phyloP scores from a whole-genome alignment of 2,113 vertebrate species.

The Butorides virescens region DNA sequence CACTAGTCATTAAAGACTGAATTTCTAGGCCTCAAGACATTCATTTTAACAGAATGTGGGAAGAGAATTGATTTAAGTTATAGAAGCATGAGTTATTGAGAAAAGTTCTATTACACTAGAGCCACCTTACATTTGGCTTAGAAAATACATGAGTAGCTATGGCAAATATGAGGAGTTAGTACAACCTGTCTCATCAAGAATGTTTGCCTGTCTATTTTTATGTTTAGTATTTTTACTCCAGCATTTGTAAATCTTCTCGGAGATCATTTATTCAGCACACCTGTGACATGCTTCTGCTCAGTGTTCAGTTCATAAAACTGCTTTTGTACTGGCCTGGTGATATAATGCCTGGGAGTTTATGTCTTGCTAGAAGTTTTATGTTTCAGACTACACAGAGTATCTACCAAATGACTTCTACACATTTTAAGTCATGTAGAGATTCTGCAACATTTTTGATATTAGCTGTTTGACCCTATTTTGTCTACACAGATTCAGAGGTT shows the following conservation, averaged over 20 bases:
- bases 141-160: not conserved
- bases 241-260: not conserved
- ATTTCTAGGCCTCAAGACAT: not conserved
- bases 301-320: not conserved
- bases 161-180: not conserved
- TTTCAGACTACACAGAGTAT: not conserved
- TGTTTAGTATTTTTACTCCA: not conserved
- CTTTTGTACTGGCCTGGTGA: not conserved
- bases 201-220: not conserved
- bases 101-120: not conserved
- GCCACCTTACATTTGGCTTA: not conserved
- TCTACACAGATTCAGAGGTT: not conserved
- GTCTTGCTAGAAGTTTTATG: not conserved
- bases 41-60: not conserved
- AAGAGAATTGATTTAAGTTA: not conserved
- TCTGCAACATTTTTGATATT: not conserved
- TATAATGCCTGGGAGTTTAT: not conserved
- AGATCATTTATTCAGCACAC: not conserved
- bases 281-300: not conserved
- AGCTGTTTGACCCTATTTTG: not conserved
- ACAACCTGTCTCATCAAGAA: not conserved
- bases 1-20: not conserved
- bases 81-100: not conserved
- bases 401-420: not conserved
- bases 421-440: not conserved